Evolutionary conservation across 2,797 vertebrate species (phyloP).

Genomic region (Anas bahamensis): DNA sequence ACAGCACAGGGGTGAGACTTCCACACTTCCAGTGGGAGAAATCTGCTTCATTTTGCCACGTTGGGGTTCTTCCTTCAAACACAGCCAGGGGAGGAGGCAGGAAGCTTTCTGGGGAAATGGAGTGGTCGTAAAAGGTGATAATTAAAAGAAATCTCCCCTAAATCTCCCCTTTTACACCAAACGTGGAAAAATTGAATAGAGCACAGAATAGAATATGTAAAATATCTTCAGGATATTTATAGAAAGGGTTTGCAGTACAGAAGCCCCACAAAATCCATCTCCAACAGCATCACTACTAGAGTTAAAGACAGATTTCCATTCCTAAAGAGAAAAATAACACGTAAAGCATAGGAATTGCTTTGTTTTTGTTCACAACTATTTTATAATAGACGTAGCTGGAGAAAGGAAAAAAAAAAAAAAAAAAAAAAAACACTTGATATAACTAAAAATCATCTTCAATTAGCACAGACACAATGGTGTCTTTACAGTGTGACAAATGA

Average conservation of each 20-base stretch:
- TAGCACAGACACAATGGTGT: not conserved
- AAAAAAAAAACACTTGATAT: not conserved
- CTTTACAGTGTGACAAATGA: not conserved
- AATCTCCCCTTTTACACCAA: too few relatives aligned
- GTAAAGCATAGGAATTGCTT: not conserved
- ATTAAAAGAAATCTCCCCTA: not conserved
- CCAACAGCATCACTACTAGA: not conserved
- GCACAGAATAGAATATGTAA: not conserved
- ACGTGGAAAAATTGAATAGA: not conserved
- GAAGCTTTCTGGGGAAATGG: not conserved
- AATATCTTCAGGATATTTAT: not conserved
- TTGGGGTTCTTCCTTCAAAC: rapidly evolving
- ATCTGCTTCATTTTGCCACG: not conserved
- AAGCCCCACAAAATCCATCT: not conserved
- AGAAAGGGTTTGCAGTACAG: not conserved
- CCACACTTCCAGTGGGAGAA: not conserved
- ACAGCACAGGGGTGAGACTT: not conserved
- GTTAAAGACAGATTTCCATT: not conserved
- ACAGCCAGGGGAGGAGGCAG: not conserved
- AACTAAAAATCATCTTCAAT: not conserved
- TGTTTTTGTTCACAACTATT: not conserved
- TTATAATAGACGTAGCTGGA: not conserved
- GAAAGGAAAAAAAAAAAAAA: not conserved
- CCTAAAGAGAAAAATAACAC: not conserved
- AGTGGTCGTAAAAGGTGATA: not conserved